These are phyloP conservation scores for Astreopora myriophthalma DNA, from an alignment of 64 coral and sea anemone species.

Conservation along the genomic window DNA sequence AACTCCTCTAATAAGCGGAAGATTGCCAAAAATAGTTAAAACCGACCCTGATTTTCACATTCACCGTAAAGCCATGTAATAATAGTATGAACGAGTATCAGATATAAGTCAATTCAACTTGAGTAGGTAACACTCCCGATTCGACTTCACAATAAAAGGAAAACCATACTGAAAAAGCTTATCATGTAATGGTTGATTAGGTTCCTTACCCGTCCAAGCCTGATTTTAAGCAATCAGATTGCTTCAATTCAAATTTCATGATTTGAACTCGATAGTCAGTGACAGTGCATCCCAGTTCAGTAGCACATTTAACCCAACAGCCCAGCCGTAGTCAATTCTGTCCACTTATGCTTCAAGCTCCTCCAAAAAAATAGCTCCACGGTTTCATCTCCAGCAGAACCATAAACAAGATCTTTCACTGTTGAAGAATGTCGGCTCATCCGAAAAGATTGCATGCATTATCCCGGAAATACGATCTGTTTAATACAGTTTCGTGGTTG, in stretches of 20 bases:
- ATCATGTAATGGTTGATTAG: no score
- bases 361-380: not conserved
- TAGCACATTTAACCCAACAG: not conserved
- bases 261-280: not conserved
- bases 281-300: not conserved
- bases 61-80: no score
- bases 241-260: not conserved
- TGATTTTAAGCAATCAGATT: no score
- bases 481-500: not conserved
- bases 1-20: no score
- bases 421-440: not conserved
- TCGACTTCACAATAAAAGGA: no score
- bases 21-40: no score
- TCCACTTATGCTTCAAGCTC: not conserved
- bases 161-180: not conserved
- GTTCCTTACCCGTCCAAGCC: not conserved
- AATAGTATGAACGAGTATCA: no score
- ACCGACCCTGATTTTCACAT: no score
- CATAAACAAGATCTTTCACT: not conserved
- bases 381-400: no score
- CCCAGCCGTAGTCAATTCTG: not conserved
- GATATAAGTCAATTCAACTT: no score
- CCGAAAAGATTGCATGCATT: not conserved
- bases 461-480: slow-evolving; percentile 7
- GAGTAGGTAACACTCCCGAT: no score